Percentiles rank a stretch among this genome's conserved stretches.
Evolutionary conservation across 2,888 invertebrate species (phyloP).

Genomic region (Amphimallon solstitiale): DNA sequence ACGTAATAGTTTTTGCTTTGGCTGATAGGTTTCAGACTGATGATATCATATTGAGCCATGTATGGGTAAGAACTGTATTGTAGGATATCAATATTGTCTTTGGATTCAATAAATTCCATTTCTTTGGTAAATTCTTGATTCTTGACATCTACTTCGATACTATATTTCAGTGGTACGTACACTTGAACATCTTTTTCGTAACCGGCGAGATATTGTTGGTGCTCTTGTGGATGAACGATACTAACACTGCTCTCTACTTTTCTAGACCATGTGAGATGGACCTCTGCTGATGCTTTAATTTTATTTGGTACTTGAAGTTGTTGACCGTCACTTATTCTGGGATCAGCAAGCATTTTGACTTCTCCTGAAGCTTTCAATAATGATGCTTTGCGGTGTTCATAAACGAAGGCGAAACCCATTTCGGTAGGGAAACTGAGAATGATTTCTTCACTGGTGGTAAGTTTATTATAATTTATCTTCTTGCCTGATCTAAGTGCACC

Average conservation of each 20-base stretch:
- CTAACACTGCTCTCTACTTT: constrained; percentile 72
- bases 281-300: constrained; percentile 63
- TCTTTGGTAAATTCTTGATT: constrained; percentile 64
- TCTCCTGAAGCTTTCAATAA: constrained; percentile 67
- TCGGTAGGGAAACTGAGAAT: constrained; percentile 74
- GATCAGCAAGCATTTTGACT: constrained; percentile 62
- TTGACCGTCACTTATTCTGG: constrained; percentile 53
- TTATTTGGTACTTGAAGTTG: constrained; percentile 56
- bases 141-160: constrained; percentile 64
- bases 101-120: constrained; percentile 65
- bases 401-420: constrained; percentile 76
- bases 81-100: constrained; percentile 65
- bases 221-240: constrained; percentile 72
- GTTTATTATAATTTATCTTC: constrained; percentile 70
- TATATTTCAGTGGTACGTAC: constrained; percentile 66
- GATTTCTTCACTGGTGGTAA: constrained; percentile 68
- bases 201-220: constrained; percentile 69
- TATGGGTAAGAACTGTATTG: constrained; percentile 75
- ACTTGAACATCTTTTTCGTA: constrained; percentile 70
- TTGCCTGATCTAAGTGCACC: constrained; percentile 63
- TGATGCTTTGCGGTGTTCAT: constrained; percentile 70
- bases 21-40: constrained; percentile 66
- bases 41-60: constrained; percentile 69
- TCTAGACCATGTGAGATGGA: constrained; percentile 66
- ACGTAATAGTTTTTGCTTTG: constrained; percentile 64